These are phyloP conservation scores for Agapornis roseicollis DNA, from an alignment of 2,113 vertebrate genomes.

Conservation along the genomic window DNA sequence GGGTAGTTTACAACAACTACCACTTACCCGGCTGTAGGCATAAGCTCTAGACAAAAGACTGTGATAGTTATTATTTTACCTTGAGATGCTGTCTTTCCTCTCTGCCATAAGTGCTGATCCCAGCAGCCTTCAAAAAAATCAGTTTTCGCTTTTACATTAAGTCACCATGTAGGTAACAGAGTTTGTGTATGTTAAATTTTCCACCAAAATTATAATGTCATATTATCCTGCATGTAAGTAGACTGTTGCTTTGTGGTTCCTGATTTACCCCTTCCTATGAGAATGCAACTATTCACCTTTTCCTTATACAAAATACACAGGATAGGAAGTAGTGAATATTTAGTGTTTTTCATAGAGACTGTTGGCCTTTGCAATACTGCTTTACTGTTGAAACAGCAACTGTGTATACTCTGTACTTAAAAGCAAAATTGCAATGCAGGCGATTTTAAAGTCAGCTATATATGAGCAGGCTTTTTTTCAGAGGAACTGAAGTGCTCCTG, in stretches of 20 bases:
- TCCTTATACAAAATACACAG: neutral
- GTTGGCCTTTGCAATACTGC: neutral
- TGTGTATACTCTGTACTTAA: neutral
- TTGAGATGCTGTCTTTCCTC: neutral
- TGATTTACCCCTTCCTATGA: neutral
- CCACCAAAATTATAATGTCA: neutral
- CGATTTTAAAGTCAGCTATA: neutral
- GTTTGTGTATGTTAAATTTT: neutral
- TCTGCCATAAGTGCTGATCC: neutral
- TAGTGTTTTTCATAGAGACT: neutral
- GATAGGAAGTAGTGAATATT: neutral
- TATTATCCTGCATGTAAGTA: neutral
- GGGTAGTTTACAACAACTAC: neutral
- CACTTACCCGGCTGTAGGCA: neutral
- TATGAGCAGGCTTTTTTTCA: neutral
- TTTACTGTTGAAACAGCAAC: neutral
- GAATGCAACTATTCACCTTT: neutral
- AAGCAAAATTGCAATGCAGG: neutral
- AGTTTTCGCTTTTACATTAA: neutral
- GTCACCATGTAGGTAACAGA: neutral
- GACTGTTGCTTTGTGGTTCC: neutral
- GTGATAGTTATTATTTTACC: neutral
- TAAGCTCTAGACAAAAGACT: neutral
- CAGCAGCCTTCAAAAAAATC: neutral
- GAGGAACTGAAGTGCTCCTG: neutral